These are phyloP conservation scores for Syncerus caffer DNA, from an alignment of 2,797 vertebrate genomes.

Conservation along the genomic window DNA sequence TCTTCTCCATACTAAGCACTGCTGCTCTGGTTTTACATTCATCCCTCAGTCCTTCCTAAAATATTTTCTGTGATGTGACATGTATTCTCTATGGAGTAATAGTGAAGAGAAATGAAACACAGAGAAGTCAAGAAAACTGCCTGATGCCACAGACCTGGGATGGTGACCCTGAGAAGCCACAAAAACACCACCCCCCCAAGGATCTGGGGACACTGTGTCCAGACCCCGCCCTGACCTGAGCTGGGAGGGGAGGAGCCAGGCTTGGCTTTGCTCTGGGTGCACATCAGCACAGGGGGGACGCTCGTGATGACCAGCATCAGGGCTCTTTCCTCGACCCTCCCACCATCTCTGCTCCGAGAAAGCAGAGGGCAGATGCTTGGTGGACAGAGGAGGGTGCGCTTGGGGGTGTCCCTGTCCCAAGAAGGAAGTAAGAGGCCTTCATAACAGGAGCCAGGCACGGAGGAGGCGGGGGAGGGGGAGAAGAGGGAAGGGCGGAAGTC, in stretches of 20 bases:
- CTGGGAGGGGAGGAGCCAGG: too few species aligned
- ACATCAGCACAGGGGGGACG: accelerated
- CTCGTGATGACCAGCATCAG: accelerated
- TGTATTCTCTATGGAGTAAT: accelerated
- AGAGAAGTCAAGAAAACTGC: background rate
- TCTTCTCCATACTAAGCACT: accelerated
- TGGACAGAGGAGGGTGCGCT: accelerated
- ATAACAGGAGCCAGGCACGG: background rate
- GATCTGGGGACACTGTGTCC: accelerated
- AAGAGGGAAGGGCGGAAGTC: accelerated
- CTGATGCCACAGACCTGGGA: background rate
- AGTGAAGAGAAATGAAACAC: background rate
- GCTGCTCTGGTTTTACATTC: background rate
- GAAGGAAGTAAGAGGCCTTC: too few species aligned
- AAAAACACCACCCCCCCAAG: background rate
- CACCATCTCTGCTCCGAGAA: accelerated
- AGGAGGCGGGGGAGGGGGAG: accelerated
- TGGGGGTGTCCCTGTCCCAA: accelerated
- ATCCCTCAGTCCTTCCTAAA: background rate
- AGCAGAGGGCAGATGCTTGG: background rate
- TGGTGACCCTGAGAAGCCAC: accelerated
- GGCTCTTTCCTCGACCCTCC: accelerated
- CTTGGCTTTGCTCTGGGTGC: accelerated
- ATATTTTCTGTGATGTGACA: background rate
- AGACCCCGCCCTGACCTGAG: accelerated